Percentiles rank a stretch among this genome's conserved stretches.
Conservation (phyloP, 2,797 vertebrate genomes). For the Hyperoplus immaculatus region DNA sequence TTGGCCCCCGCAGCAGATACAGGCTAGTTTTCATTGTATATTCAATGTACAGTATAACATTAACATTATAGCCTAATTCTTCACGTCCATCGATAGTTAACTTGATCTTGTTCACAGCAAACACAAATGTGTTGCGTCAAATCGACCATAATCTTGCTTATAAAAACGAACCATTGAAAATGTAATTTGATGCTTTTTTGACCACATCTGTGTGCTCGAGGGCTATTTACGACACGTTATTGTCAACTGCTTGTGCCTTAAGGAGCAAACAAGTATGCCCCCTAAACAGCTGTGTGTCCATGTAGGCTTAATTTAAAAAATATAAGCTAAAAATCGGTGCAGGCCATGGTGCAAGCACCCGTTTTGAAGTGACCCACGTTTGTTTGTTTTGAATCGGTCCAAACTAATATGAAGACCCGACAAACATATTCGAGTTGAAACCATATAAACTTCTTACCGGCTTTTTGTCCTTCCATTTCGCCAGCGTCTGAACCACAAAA, state of each 20-base stretch:
- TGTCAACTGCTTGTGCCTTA: too few relatives aligned
- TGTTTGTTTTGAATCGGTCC: constrained; percentile 53
- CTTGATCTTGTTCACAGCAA: background rate
- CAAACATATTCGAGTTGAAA: constrained; percentile 79
- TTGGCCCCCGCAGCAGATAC: too few relatives aligned
- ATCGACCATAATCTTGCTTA: too few relatives aligned
- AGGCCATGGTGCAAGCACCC: background rate
- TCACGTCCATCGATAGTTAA: background rate
- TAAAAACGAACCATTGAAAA: too few relatives aligned
- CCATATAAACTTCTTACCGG: constrained; percentile 60
- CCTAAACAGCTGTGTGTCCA: too few relatives aligned
- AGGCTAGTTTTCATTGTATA: too few relatives aligned
- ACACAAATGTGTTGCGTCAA: too few relatives aligned
- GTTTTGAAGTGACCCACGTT: background rate
- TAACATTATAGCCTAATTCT: background rate
- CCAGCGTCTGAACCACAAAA: constrained; percentile 1
- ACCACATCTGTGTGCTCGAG: too few relatives aligned
- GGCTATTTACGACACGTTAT: too few relatives aligned
- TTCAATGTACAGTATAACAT: background rate
- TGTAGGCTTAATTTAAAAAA: background rate
- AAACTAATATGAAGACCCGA: constrained; percentile 59
- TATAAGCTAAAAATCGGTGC: background rate
- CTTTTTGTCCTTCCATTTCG: constrained; percentile 65
- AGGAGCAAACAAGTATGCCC: too few relatives aligned
- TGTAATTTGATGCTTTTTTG: too few relatives aligned